Percentiles rank a stretch among this genome's conserved stretches.
Conservation (phyloP, 1,140 invertebrate species). For the Anastatus disparis region DNA sequence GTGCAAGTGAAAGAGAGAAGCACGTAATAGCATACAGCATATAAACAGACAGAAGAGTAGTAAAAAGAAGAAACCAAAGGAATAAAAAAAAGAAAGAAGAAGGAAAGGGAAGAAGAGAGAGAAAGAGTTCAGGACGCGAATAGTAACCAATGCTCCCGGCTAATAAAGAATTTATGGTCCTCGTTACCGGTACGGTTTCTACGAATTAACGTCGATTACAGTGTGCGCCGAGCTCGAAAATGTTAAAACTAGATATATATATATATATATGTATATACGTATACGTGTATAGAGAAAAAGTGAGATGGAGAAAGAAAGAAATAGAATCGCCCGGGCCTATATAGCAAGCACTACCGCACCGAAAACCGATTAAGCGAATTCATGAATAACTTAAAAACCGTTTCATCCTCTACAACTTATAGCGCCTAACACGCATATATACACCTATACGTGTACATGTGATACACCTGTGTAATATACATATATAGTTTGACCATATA, state of each 20-base stretch:
- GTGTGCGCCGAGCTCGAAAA: conserved; percentile 51
- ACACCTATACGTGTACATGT: no score
- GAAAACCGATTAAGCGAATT: conserved; percentile 66
- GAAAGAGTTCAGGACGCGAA: conserved; percentile 30
- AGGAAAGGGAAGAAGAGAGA: conserved; percentile 36
- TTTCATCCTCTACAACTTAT: conserved; percentile 16
- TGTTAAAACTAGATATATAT: conserved; percentile 63
- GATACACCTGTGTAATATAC: no score
- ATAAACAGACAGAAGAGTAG: not conserved
- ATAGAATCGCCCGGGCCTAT: conserved; percentile 32
- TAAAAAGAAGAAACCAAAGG: not conserved
- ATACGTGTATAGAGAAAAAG: no score
- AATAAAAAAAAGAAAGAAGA: conserved; percentile 17
- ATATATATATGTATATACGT: no score
- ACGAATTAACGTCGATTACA: conserved; percentile 66
- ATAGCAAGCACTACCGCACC: no score
- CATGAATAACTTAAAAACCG: conserved; percentile 63
- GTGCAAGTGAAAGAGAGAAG: conserved; percentile 3
- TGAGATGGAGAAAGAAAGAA: conserved; percentile 21
- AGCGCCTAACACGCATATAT: no score
- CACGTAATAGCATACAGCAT: no score
- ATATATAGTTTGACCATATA: no score
- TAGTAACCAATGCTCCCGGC: conserved; percentile 49
- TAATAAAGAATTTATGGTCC: conserved; percentile 65
- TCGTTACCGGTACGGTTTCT: conserved; percentile 64